Base-by-base conservation (phyloP, 2,113 vertebrate species). In the Tyto alba region DNA sequence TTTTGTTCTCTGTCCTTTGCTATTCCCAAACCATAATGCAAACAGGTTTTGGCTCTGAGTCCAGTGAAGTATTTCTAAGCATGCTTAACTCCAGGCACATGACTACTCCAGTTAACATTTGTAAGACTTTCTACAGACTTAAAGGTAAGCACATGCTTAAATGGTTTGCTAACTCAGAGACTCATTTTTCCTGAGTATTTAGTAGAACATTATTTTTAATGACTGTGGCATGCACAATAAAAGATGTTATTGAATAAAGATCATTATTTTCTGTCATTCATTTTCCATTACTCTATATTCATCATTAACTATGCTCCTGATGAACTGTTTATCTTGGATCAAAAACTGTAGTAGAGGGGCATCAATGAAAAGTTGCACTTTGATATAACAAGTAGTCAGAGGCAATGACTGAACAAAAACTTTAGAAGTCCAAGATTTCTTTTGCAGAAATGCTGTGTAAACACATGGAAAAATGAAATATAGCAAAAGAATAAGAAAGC, bases 1-100 rank as follows among this genome's bases (percentile, higher is more conserved):
- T 92, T 96, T 92, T 96, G 77, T 91, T 89, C 80, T 85, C 67
- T 71, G 63, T 85, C 74, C 19, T 78, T 91, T 50, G 57, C 87
- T 88, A 17, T 87, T 92, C 77, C 50, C 45, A 92, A 83, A 76
- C 57, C 15, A 25, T 88, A 91, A 83, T 26, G 81, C 84, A 94
- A 95, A 88, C 86, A 73, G 60, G 50, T 89, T 96, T 95, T 94
- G 94, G 86, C 76, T 93, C 73, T 11, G 45, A 83, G 60, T 89
- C 29, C 57, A 43, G 45, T 47, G 71, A 92, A 85, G 45, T 75
- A 88, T 90, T 96, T 96, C 91, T 92, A 68, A 94, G 86, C 73
- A 72, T 56, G 62, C 57, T 92, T 94, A 89, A 87, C 87, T 85
- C 77, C 66, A 89, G 73, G 57, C 89, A 63, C 59, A 78, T 91